These are phyloP conservation scores for Hesperia comma DNA, from an alignment of 2,888 invertebrate genomes.

Conservation along the genomic window DNA sequence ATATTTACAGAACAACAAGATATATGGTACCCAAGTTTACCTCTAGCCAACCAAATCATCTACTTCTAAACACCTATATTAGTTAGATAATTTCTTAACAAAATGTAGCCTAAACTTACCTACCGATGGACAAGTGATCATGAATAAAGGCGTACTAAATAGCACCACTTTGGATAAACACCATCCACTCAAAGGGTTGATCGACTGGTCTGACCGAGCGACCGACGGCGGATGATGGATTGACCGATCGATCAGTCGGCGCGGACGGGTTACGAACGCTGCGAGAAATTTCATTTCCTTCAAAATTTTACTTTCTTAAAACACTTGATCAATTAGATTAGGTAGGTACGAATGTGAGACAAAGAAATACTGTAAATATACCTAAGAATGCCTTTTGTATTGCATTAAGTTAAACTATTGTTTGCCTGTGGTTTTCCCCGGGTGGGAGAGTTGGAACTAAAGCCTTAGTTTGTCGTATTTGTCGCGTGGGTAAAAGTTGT, in stretches of 20 bases:
- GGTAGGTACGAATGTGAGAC: neutral
- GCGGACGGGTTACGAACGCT: slow-evolving; percentile 6
- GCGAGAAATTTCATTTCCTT: slow-evolving; percentile 2
- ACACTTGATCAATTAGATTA: neutral
- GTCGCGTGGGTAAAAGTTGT: too few relatives aligned
- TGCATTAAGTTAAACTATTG: too few relatives aligned
- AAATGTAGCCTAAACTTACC: neutral
- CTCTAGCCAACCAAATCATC: too few relatives aligned
- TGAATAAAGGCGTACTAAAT: neutral
- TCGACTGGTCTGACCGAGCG: slow-evolving; percentile 25
- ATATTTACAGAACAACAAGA: too few relatives aligned
- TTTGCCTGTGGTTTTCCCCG: too few relatives aligned
- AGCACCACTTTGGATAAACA: slow-evolving; percentile 21
- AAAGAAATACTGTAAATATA: too few relatives aligned
- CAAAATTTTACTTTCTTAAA: slow-evolving; percentile 14
- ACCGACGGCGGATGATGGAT: slow-evolving; percentile 33
- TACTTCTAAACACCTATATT: too few relatives aligned
- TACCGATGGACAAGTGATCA: neutral
- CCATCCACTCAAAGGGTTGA: slow-evolving; percentile 34
- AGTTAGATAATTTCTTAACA: too few relatives aligned
- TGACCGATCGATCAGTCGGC: slow-evolving; percentile 28
- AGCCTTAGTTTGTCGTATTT: too few relatives aligned
- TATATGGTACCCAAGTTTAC: too few relatives aligned
- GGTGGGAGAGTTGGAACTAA: too few relatives aligned
- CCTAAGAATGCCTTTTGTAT: too few relatives aligned